Evolutionary conservation across 1,140 invertebrate species (phyloP).

Genomic region (Globodera ellingtonae): DNA sequence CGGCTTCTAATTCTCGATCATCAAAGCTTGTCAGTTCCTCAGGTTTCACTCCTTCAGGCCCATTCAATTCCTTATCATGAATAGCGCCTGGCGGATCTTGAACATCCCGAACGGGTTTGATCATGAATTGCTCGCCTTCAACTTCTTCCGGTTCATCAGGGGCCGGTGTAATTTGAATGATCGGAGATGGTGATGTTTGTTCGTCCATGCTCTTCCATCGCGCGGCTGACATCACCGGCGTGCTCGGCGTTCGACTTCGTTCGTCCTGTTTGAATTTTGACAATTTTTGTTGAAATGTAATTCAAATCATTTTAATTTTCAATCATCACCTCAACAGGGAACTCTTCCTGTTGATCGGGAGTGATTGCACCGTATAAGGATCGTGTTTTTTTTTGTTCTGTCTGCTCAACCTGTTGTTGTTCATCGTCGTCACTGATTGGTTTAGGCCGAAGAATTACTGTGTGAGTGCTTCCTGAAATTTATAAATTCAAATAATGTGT

Average conservation of each 20-base stretch:
- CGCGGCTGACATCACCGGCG: conserved; percentile 17
- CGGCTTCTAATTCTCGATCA: background rate
- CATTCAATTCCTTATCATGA: background rate
- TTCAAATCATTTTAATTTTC: background rate
- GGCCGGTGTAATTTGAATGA: conserved; percentile 26
- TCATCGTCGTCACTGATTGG: conserved; percentile 19
- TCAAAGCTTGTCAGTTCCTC: background rate
- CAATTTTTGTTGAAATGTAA: no score
- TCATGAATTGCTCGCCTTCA: no score
- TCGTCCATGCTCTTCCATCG: conserved; percentile 28
- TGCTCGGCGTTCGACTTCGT: conserved; percentile 2
- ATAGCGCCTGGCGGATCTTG: no score
- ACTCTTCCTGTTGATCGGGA: conserved; percentile 4
- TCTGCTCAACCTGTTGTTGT: background rate
- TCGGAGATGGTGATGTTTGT: conserved; percentile 19
- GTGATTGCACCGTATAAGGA: conserved; percentile 15
- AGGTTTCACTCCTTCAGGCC: background rate
- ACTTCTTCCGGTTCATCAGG: conserved; percentile 16
- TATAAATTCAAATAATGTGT: no score
- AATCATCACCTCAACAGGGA: background rate
- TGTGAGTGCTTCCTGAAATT: conserved; percentile 13
- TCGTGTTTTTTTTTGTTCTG: background rate
- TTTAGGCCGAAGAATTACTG: conserved; percentile 17
- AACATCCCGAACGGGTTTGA: background rate
- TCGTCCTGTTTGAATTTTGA: background rate